A percentile compares a stretch with the other conserved stretches of the same genome.
phyloP scores from a whole-genome alignment of 2,888 invertebrate species.

The Drosophila testacea region DNA sequence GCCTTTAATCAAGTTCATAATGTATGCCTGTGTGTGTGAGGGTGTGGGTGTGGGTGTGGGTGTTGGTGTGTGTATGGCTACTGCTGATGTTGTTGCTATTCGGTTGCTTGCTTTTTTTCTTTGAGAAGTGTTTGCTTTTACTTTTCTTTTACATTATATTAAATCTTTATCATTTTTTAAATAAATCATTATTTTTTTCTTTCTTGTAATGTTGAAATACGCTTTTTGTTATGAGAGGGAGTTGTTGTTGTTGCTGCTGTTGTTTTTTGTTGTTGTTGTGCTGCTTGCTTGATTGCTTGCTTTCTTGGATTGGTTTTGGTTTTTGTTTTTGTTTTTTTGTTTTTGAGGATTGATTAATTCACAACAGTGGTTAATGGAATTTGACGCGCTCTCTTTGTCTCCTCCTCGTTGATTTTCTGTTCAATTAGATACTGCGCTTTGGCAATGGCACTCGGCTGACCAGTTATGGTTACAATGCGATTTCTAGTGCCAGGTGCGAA shows the following conservation, averaged over 20 bases:
- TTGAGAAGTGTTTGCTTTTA: slow-evolving; percentile 26
- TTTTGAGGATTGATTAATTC: slow-evolving; percentile 76
- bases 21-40: slow-evolving; percentile 18
- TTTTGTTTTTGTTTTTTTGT: slow-evolving; percentile 14
- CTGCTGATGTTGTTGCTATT: slow-evolving; percentile 35
- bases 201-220: slow-evolving; percentile 12
- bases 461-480: slow-evolving; percentile 98
- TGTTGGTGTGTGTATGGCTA: slow-evolving; percentile 32
- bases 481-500: slow-evolving; percentile 98
- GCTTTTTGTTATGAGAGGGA: slow-evolving; percentile 28
- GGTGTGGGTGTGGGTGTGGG: slow-evolving; percentile 15
- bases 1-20: slow-evolving; percentile 10
- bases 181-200: slow-evolving; percentile 8
- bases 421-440: slow-evolving; percentile 98
- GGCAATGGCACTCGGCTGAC: slow-evolving; percentile 94
- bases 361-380: slow-evolving; percentile 88
- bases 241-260: slow-evolving; percentile 27
- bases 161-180: slow-evolving; percentile 1
- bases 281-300: slow-evolving; percentile 27
- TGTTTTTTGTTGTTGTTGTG: slow-evolving; percentile 37
- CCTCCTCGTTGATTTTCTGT: slow-evolving; percentile 98
- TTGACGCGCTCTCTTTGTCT: slow-evolving; percentile 96
- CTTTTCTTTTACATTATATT: slow-evolving; percentile 18
- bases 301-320: slow-evolving; percentile 31
- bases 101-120: slow-evolving; percentile 22